These are phyloP conservation scores for Sapajus apella DNA, from an alignment of 2,113 vertebrate genomes.

Conservation along the genomic window DNA sequence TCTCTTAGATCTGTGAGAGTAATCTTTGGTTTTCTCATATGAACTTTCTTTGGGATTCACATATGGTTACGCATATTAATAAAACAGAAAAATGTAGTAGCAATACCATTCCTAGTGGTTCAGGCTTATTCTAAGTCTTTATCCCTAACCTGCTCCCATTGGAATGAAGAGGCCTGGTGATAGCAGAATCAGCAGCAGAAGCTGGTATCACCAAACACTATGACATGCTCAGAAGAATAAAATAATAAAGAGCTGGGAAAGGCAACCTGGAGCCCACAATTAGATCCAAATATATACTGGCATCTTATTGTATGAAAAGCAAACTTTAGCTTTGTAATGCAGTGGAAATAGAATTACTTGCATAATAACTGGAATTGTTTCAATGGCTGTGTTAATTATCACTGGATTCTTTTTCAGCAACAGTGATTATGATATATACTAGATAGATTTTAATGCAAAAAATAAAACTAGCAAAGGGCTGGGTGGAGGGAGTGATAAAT, in stretches of 20 bases:
- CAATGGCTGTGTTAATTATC: background rate
- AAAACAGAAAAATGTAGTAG: background rate
- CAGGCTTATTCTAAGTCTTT: background rate
- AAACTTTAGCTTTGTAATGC: background rate
- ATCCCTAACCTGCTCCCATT: background rate
- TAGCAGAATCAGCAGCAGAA: background rate
- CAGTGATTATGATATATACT: background rate
- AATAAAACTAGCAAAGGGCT: background rate
- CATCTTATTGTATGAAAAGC: background rate
- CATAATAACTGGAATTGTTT: background rate
- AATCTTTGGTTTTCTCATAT: background rate
- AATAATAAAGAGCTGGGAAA: background rate
- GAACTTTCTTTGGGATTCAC: background rate
- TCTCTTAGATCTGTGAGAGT: background rate
- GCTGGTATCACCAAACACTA: background rate
- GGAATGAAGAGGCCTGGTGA: background rate
- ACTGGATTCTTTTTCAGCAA: background rate
- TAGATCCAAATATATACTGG: background rate
- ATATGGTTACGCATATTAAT: background rate
- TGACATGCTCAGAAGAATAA: background rate
- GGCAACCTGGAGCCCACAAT: background rate
- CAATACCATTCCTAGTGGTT: background rate
- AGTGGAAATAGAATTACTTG: background rate
- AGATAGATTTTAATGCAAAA: background rate
- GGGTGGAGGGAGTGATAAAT: rapidly evolving